phyloP scores from a whole-genome alignment of 2,113 vertebrate species.

The Rhabdornis inornatus region DNA sequence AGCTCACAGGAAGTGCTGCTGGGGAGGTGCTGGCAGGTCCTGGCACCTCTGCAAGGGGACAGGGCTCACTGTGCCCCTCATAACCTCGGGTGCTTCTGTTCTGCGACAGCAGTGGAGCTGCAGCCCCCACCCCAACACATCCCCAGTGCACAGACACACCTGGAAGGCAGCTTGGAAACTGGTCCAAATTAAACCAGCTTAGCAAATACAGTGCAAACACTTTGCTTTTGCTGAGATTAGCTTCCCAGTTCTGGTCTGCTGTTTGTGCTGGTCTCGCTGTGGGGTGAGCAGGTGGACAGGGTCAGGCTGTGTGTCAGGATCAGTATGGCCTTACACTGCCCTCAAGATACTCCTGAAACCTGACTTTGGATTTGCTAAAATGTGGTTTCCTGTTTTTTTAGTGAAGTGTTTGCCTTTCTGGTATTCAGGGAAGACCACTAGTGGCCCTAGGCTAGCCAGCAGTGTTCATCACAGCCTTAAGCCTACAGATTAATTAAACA shows the following conservation, averaged over 20 bases:
- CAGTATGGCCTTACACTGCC: background rate
- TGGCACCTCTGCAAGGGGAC: background rate
- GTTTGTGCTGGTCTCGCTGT: background rate
- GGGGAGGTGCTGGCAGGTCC: background rate
- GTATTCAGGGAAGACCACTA: background rate
- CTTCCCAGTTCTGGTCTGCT: background rate
- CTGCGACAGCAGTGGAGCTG: background rate
- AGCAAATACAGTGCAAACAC: background rate
- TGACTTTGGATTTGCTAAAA: background rate
- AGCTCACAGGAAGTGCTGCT: background rate
- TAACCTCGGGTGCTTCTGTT: accelerated
- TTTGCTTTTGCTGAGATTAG: background rate
- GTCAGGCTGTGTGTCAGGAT: background rate
- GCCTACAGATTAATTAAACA: background rate
- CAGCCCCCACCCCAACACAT: background rate
- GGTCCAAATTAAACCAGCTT: background rate
- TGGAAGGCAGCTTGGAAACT: background rate
- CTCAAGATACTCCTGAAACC: background rate
- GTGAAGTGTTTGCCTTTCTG: background rate
- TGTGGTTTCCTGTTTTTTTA: constrained; percentile 34
- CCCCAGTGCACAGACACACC: background rate
- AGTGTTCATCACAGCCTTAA: background rate
- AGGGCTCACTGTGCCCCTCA: accelerated
- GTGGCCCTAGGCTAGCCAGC: background rate
- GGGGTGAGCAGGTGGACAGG: background rate